These are phyloP conservation scores for Thalassaphorura encarpata DNA, from an alignment of 1,140 invertebrate species.

Conservation along the genomic window DNA sequence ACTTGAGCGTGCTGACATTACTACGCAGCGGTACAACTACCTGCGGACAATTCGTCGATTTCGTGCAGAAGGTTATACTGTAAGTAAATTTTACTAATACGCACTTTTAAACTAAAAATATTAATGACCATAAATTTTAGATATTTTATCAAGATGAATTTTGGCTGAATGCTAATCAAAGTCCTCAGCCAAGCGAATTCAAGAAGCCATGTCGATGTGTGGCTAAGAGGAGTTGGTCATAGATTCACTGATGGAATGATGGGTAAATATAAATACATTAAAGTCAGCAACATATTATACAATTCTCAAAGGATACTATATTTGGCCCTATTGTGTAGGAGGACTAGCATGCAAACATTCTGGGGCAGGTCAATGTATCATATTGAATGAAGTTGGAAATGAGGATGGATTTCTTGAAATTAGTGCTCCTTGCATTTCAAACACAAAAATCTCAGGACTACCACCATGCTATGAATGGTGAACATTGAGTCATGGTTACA, in stretches of 20 bases:
- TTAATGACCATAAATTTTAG: no score
- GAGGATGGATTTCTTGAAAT: neutral
- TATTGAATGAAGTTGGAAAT: neutral
- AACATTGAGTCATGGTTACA: constrained; percentile 11
- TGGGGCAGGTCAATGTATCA: neutral
- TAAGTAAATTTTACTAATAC: no score
- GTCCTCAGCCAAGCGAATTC: neutral
- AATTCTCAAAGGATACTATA: neutral
- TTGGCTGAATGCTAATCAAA: neutral
- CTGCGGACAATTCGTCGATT: neutral
- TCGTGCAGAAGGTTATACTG: neutral
- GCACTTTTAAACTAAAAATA: no score
- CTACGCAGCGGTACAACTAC: neutral
- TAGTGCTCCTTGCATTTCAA: constrained; percentile 12
- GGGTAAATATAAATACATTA: neutral
- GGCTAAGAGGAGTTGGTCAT: constrained; percentile 3
- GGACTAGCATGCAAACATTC: neutral
- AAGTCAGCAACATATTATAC: neutral
- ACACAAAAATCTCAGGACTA: constrained; percentile 15
- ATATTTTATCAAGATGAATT: neutral
- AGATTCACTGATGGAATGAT: neutral
- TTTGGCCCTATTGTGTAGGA: neutral
- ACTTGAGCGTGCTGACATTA: constrained; percentile 1
- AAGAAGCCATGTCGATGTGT: neutral
- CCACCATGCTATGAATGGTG: constrained; percentile 15